Conservation (phyloP, 2,797 vertebrate species). For the Nyctibius grandis region DNA sequence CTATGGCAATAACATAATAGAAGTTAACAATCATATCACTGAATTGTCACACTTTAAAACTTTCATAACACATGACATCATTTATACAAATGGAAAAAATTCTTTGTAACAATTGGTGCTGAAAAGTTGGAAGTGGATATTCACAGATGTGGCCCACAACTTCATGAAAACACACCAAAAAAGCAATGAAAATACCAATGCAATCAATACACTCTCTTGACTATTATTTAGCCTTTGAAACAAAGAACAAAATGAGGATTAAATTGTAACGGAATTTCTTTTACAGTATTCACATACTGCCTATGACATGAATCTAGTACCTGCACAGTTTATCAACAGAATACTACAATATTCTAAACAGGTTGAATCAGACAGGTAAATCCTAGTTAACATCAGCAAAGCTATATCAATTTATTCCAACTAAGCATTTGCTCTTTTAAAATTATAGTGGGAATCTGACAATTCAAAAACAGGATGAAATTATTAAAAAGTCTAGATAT, state of each 20-base stretch:
- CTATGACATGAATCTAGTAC: background rate
- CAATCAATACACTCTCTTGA: constrained; percentile 13
- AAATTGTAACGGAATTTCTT: background rate
- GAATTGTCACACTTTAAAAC: constrained; percentile 60
- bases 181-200: constrained; percentile 54
- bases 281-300: background rate
- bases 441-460: background rate
- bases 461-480: background rate
- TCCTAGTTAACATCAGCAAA: background rate
- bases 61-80: constrained; percentile 74
- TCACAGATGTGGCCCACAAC: constrained; percentile 70
- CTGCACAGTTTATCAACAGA: background rate
- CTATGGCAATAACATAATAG: constrained; percentile 1
- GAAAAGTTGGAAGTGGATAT: constrained; percentile 71
- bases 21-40: constrained; percentile 15
- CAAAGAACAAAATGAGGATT: background rate
- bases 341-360: background rate
- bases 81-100: constrained; percentile 70
- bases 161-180: constrained; percentile 62
- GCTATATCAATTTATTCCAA: background rate
- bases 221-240: background rate
- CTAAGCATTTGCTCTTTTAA: background rate
- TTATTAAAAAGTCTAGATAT: background rate
- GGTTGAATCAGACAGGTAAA: background rate
- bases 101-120: constrained; percentile 74